These are phyloP conservation scores for Cotesia glomerata DNA, from an alignment of 1,140 invertebrate genomes.

Conservation along the genomic window DNA sequence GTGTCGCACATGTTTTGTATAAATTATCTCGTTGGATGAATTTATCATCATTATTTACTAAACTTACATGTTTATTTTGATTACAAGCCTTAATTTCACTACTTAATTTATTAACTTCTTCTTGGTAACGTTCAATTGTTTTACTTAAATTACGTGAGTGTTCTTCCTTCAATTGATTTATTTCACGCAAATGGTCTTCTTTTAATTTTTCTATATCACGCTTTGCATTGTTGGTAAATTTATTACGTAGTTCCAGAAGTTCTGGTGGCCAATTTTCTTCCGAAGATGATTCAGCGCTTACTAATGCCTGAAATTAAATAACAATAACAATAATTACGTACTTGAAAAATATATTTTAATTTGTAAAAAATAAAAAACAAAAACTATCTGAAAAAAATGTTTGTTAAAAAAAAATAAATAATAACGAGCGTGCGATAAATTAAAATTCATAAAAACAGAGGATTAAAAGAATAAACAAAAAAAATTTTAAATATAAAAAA, in stretches of 20 bases:
- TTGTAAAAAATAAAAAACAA: neutral
- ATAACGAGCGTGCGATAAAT: neutral
- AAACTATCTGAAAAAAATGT: neutral
- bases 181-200: conserved; percentile 52
- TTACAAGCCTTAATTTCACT: neutral
- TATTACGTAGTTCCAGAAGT: conserved; percentile 71
- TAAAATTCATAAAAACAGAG: neutral
- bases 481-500: neutral
- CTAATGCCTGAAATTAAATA: conserved; percentile 64
- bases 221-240: conserved; percentile 70
- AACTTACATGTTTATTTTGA: conserved; percentile 16
- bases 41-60: conserved; percentile 26
- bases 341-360: too few species aligned
- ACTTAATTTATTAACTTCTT: conserved; percentile 43
- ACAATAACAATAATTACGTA: conserved; percentile 11
- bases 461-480: neutral
- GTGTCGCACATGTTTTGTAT: conserved; percentile 64
- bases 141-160: conserved; percentile 59
- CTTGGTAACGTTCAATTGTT: conserved; percentile 51
- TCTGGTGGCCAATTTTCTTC: conserved; percentile 72
- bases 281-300: conserved; percentile 69
- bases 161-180: conserved; percentile 66
- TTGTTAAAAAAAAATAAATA: neutral
- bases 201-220: conserved; percentile 60
- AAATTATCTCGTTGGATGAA: conserved; percentile 65